A percentile compares a stretch with the other conserved stretches of the same genome.
These are phyloP conservation scores for Proctacanthus coquilletti DNA, from an alignment of 1,140 invertebrate genomes.

Conservation along the genomic window DNA sequence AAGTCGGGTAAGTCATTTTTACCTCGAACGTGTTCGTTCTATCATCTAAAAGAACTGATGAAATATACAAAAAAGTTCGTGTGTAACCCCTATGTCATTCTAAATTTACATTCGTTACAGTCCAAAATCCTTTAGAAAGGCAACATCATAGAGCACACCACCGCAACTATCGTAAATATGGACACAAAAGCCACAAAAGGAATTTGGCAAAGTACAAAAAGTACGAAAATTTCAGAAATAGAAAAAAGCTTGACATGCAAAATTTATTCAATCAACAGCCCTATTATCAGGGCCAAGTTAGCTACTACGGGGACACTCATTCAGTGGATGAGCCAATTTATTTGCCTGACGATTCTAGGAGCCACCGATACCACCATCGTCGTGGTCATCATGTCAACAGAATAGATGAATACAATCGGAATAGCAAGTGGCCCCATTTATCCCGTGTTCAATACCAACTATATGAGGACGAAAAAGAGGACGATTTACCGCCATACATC, in stretches of 20 bases:
- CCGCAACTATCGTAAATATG: slow-evolving; percentile 16
- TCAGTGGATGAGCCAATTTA: background rate
- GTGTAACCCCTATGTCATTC: too few species aligned
- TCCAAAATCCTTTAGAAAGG: too few species aligned
- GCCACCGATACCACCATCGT: slow-evolving; percentile 19
- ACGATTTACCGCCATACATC: slow-evolving; percentile 24
- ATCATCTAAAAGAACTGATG: too few species aligned
- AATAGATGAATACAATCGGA: slow-evolving; percentile 20
- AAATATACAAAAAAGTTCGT: too few species aligned
- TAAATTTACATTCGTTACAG: too few species aligned
- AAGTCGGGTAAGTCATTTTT: too few species aligned
- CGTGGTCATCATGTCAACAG: slow-evolving; percentile 11
- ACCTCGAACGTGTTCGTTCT: too few species aligned
- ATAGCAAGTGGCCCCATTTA: slow-evolving; percentile 26
- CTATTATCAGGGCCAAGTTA: slow-evolving; percentile 23
- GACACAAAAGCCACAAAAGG: slow-evolving; percentile 25
- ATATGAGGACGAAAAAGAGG: slow-evolving; percentile 18
- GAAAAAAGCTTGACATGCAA: background rate
- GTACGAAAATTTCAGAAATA: slow-evolving; percentile 1
- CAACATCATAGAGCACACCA: slow-evolving; percentile 18
- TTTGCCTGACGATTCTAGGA: too few species aligned
- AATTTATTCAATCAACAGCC: slow-evolving; percentile 6
- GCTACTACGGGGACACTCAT: slow-evolving; percentile 19
- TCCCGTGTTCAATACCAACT: slow-evolving; percentile 22
- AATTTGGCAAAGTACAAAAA: slow-evolving; percentile 1